Evolutionary conservation across 2,888 invertebrate species (phyloP), one percentile per base, ranked within the genome.

Genomic region (Lagria hirta): DNA sequence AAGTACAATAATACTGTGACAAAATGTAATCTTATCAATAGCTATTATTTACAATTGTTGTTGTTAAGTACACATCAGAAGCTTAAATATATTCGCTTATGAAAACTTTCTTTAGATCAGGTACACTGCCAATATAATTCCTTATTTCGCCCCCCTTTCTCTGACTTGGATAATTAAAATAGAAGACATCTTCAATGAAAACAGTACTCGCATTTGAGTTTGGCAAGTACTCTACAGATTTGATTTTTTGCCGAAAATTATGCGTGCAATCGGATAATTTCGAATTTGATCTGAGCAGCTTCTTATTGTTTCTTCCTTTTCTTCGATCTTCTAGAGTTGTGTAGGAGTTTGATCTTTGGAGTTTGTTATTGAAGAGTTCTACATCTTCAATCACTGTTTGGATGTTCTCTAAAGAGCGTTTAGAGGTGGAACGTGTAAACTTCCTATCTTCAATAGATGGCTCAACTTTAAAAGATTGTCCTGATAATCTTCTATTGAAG

Each of bases 61-160:
- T n/a, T n/a, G n/a, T n/a, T n/a, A n/a, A n/a, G n/a, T n/a, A n/a
- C n/a, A n/a, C n/a, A n/a, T n/a, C n/a, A n/a, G n/a, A n/a, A n/a
- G n/a, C n/a, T 38, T 21, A 66, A 48, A 66, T 65, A 54, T 64
- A 66, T 37, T 66, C 66, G 5, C 77, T 75, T 48, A 78, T 75
- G 54, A 78, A 78, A 23, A 77, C 71, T 60, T 74, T 76, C 51
- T 77, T 77, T 42, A 78, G 72, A 61, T 78, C 78, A 2, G 77
- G 78, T 22, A 72, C 76, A 35, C 76, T 77, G 1, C 75, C 75
- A 7, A 73, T 69, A 43, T 68, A 68, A 27, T 52, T 54, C 24
- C 28, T 33, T 14, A 43, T 43, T 51, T 43, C 23, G 4, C 35
- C 33, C 5, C 35, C 5, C 13, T 40, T 29, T 18, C 46, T 48